A percentile compares a stretch with the other conserved stretches of the same genome.
Evolutionary conservation across 2,113 vertebrate genomes (phyloP).

Genomic region (Macquaria ambigua): DNA sequence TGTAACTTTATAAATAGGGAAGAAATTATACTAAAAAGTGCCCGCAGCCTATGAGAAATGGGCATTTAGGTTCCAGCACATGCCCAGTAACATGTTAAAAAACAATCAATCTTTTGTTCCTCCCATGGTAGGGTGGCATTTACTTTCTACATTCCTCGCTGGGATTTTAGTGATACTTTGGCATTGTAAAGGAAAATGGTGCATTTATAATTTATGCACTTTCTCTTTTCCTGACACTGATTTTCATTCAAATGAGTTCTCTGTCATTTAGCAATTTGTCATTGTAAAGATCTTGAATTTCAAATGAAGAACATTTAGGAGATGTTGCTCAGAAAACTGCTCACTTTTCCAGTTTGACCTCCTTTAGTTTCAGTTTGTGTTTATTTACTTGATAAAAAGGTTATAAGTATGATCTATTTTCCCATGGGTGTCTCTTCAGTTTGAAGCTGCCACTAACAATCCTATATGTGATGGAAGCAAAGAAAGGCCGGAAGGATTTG

Average conservation of each 20-base stretch:
- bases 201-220: background rate
- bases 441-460: background rate
- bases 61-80: background rate
- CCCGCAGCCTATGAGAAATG: background rate
- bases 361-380: background rate
- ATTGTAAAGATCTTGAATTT: background rate
- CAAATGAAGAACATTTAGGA: fast-evolving
- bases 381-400: background rate
- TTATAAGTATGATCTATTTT: background rate
- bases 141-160: background rate
- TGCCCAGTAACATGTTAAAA: background rate
- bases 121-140: background rate
- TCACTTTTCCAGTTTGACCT: background rate
- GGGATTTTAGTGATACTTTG: background rate
- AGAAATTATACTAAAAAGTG: background rate
- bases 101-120: background rate
- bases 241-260: background rate
- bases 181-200: background rate
- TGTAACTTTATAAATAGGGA: background rate
- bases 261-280: background rate
- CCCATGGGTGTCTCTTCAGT: background rate
- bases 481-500: too few species aligned
- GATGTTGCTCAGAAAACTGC: background rate
- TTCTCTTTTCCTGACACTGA: background rate
- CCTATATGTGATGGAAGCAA: too few species aligned